Evolutionary conservation across 1,140 invertebrate species (phyloP).

Genomic region (Cyrtorhinus lividipennis): DNA sequence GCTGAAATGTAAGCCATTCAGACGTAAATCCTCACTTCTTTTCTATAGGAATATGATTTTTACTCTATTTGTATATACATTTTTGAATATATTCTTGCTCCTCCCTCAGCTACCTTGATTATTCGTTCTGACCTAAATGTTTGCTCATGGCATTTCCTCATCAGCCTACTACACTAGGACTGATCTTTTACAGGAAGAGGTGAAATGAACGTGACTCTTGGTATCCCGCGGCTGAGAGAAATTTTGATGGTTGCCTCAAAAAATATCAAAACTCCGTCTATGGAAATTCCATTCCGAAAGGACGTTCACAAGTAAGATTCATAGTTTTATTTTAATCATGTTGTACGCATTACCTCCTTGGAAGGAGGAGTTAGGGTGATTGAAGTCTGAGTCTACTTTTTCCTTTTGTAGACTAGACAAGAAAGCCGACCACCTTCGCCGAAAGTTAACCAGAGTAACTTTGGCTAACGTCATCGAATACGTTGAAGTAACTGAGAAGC

Average conservation of each 20-base stretch:
- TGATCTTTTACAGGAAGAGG: conserved; percentile 82
- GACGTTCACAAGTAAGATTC: conserved; percentile 31
- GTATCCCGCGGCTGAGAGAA: conserved; percentile 90
- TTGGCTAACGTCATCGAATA: conserved; percentile 63
- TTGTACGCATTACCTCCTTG: neutral
- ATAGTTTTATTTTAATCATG: neutral
- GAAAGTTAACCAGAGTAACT: conserved; percentile 58
- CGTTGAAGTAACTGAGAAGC: conserved; percentile 46
- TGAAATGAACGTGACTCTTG: conserved; percentile 99
- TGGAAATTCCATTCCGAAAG: conserved; percentile 74
- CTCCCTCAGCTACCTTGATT: too few species aligned
- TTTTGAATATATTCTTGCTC: too few species aligned
- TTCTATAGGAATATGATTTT: too few species aligned
- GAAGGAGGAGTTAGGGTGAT: neutral
- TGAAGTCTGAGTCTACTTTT: neutral
- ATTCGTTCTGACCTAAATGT: too few species aligned
- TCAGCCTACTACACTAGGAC: too few species aligned
- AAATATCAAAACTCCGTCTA: conserved; percentile 83
- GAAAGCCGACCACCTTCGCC: conserved; percentile 48
- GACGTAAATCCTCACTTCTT: too few species aligned
- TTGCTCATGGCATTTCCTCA: too few species aligned
- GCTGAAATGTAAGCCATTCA: too few species aligned
- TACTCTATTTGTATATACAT: too few species aligned
- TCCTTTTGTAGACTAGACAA: conserved; percentile 31
- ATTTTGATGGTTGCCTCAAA: conserved; percentile 90